These are phyloP conservation scores for Hyaena hyaena DNA, from an alignment of 2,113 vertebrate species.

Conservation along the genomic window DNA sequence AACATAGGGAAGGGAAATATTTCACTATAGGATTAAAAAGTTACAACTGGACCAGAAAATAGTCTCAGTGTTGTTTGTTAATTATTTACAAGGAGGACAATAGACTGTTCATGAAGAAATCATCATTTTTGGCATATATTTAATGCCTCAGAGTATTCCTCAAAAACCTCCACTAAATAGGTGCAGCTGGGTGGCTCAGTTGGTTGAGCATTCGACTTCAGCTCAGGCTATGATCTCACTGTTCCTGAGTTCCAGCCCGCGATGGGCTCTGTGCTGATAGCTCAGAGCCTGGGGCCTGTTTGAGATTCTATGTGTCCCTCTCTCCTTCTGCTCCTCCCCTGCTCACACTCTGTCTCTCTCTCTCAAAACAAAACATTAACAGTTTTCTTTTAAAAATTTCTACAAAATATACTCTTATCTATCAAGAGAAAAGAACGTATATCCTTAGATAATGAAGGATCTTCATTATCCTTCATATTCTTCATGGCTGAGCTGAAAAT, in stretches of 20 bases:
- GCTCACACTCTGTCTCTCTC: too few species aligned
- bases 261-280: too few species aligned
- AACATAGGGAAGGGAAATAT: slow-evolving; percentile 31
- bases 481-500: background rate
- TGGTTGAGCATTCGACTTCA: too few species aligned
- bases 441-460: background rate
- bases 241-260: too few species aligned
- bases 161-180: background rate
- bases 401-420: background rate
- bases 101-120: background rate
- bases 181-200: too few species aligned
- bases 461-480: too few species aligned
- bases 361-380: too few species aligned
- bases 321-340: too few species aligned
- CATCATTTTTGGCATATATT: background rate
- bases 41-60: background rate
- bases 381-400: background rate
- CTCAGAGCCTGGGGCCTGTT: too few species aligned
- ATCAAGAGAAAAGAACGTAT: background rate
- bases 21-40: slow-evolving; percentile 13
- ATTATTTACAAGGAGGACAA: slow-evolving; percentile 25
- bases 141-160: background rate
- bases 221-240: too few species aligned
- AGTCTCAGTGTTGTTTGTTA: background rate
- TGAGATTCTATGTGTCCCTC: too few species aligned